Percentiles rank a stretch among this genome's conserved stretches.
phyloP scores from a whole-genome alignment of 2,113 vertebrate genomes.

The Xyrauchen texanus region DNA sequence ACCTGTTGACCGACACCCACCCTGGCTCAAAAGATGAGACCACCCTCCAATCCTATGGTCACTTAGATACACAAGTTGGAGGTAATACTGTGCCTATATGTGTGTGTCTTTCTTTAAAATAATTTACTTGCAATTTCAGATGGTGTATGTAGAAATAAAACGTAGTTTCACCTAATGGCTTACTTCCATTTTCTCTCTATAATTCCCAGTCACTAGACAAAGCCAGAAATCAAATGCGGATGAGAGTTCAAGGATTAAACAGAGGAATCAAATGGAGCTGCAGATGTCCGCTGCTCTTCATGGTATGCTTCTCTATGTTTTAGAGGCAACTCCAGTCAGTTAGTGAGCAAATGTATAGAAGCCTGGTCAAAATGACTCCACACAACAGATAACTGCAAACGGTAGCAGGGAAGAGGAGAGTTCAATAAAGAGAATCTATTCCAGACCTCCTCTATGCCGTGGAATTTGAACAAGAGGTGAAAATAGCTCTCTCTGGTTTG shows the following conservation, averaged over 20 bases:
- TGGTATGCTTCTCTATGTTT: slow-evolving; percentile 68
- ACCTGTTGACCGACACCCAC: slow-evolving; percentile 82
- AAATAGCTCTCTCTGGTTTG: slow-evolving; percentile 68
- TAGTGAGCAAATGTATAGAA: background rate
- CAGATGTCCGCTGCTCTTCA: slow-evolving; percentile 58
- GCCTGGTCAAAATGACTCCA: background rate
- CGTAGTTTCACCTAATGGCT: too few relatives aligned
- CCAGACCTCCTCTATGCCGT: slow-evolving; percentile 48
- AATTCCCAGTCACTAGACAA: slow-evolving; percentile 26
- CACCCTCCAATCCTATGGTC: slow-evolving; percentile 75
- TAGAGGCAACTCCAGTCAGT: background rate
- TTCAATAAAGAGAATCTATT: slow-evolving; percentile 46
- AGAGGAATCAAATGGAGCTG: slow-evolving; percentile 78
- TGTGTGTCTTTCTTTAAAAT: background rate
- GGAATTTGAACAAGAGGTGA: slow-evolving; percentile 51
- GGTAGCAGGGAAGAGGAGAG: background rate
- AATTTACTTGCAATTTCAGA: too few relatives aligned
- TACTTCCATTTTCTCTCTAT: too few relatives aligned
- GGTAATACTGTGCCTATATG: slow-evolving; percentile 52
- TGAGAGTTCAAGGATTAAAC: slow-evolving; percentile 60
- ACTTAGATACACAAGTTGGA: slow-evolving; percentile 61
- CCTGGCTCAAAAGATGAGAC: slow-evolving; percentile 75
- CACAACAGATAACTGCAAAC: background rate
- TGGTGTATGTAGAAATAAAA: too few relatives aligned
- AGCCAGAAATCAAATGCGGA: slow-evolving; percentile 52